Percentiles rank a stretch among this genome's conserved stretches.
These are phyloP conservation scores for Pemphredon lugubris DNA, from an alignment of 2,888 invertebrate genomes.

Conservation along the genomic window DNA sequence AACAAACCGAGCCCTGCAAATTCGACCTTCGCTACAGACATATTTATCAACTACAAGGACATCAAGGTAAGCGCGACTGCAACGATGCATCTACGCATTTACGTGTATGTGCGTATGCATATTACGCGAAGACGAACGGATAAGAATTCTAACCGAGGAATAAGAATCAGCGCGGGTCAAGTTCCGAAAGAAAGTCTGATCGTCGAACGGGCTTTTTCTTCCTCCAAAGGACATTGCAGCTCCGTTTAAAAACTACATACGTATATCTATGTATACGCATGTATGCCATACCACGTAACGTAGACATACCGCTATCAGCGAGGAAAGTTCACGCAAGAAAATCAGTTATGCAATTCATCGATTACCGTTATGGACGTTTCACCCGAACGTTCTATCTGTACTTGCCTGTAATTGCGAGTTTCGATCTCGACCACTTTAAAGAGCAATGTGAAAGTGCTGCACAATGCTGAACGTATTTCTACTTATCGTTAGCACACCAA, in stretches of 20 bases:
- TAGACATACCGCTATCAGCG: neutral
- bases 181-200: too few species aligned
- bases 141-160: too few species aligned
- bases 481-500: neutral
- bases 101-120: too few species aligned
- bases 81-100: too few species aligned
- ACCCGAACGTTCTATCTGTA: conserved; percentile 26
- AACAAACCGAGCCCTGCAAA: conserved; percentile 93
- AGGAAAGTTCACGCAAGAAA: conserved; percentile 6
- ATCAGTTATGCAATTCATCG: conserved; percentile 29
- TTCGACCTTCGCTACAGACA: conserved; percentile 90
- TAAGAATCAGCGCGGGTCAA: too few species aligned
- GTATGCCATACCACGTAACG: neutral
- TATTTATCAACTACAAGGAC: conserved; percentile 89
- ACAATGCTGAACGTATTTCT: conserved; percentile 9
- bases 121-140: too few species aligned
- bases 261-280: too few species aligned
- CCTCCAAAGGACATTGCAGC: too few species aligned
- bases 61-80: conserved; percentile 86
- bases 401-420: conserved; percentile 19
- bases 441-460: conserved; percentile 25
- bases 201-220: too few species aligned
- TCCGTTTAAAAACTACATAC: too few species aligned
- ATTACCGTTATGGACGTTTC: conserved; percentile 24
- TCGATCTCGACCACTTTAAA: conserved; percentile 17